Evolutionary conservation across 2,113 vertebrate genomes (phyloP), one percentile per base, ranked within the genome.

Genomic region (Recurvirostra avosetta): DNA sequence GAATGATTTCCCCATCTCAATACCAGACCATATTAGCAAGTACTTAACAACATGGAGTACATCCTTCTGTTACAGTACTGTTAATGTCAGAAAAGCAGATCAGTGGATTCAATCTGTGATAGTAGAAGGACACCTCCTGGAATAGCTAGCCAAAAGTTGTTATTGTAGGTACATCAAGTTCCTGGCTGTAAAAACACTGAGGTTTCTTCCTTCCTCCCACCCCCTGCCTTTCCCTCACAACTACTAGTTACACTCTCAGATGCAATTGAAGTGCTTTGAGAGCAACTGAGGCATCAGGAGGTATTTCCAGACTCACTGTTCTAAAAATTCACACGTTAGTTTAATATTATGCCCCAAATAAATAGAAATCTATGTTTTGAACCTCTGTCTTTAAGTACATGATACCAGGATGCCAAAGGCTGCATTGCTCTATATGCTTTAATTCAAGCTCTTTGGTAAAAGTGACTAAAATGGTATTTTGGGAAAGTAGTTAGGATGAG

Each of bases 101-200:
- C 58, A 88, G 79, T 75, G 81, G 87, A 73, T 71, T 71, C 53
- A 68, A 34, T 77, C 78, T 94, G 67, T 84, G 79, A 17, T 0
- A 88, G n/a, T 6, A 61, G 53, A n/a, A 96, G 50, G 52, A 89
- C 84, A 94, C 36, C 53, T 93, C 74, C 93, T 88, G 81, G 72
- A 95, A 94, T 8, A 97, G 78, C 89, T 72, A 77, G 43, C 38
- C 76, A 82, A 52, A 92, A 96, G 62, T 66, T 85, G 62, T 45
- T 88, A n/a, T 1, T 89, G 90, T 93, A 92, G 40, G 79, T 36
- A 86, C 71, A 86, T 53, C 20, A 75, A 94, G 67, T 80, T 88
- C 34, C 38, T 43, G 10, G 20, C 29, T 80, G 12, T 63, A 90
- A 76, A 94, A 92, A 50, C 19, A 86, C 40, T 47, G 5, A 62